These are phyloP conservation scores for Lophotis ruficrista DNA, from an alignment of 2,113 vertebrate species.

Conservation along the genomic window DNA sequence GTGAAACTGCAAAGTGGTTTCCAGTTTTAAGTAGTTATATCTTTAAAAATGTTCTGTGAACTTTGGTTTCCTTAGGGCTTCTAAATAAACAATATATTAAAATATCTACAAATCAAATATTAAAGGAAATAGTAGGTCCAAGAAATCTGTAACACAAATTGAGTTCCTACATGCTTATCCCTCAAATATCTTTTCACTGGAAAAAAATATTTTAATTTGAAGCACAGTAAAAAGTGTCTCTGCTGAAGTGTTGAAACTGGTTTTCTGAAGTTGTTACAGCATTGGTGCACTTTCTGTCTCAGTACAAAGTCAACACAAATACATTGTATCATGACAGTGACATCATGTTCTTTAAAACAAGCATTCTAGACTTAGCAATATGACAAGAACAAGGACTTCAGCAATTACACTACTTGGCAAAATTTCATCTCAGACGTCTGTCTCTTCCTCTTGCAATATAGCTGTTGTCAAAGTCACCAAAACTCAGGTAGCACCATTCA, in stretches of 20 bases:
- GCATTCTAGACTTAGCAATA: slow-evolving; percentile 71
- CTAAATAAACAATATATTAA: slow-evolving; percentile 72
- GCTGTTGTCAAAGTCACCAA: slow-evolving; percentile 65
- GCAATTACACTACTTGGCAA: slow-evolving; percentile 76
- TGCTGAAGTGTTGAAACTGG: slow-evolving; percentile 62
- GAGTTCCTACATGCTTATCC: slow-evolving; percentile 68
- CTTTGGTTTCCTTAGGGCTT: slow-evolving; percentile 70
- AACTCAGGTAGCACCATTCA: slow-evolving; percentile 56
- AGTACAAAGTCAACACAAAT: slow-evolving; percentile 70
- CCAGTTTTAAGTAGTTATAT: slow-evolving; percentile 55
- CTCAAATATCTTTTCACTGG: slow-evolving; percentile 64
- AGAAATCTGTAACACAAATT: slow-evolving; percentile 48
- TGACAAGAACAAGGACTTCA: slow-evolving; percentile 77
- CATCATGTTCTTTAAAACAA: slow-evolving; percentile 74
- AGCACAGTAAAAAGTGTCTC: slow-evolving; percentile 68
- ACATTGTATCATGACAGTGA: slow-evolving; percentile 67
- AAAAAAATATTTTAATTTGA: slow-evolving; percentile 52
- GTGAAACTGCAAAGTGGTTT: slow-evolving; percentile 59
- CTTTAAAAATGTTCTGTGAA: slow-evolving; percentile 36
- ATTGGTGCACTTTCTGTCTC: slow-evolving; percentile 48
- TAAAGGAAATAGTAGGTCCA: slow-evolving; percentile 59
- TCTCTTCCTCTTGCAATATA: slow-evolving; percentile 69
- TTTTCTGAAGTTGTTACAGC: slow-evolving; percentile 72
- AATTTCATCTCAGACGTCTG: slow-evolving; percentile 69
- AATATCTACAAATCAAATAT: slow-evolving; percentile 66